Evolutionary conservation across 2,113 vertebrate genomes (phyloP).

Genomic region (Ailuropoda melanoleuca): DNA sequence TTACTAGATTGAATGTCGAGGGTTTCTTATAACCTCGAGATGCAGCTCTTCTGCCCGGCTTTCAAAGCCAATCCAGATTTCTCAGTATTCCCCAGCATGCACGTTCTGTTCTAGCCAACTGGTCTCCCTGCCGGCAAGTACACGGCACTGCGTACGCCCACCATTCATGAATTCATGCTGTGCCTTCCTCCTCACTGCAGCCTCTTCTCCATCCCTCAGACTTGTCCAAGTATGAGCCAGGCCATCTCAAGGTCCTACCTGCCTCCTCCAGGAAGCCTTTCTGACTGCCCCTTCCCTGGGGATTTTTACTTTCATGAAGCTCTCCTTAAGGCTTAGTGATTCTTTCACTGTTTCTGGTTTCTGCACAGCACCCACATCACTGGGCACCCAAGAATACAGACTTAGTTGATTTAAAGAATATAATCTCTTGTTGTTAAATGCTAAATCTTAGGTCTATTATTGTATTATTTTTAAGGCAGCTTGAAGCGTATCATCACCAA

Average conservation of each 20-base stretch:
- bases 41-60: background rate
- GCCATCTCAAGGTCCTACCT: background rate
- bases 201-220: background rate
- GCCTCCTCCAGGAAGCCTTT: background rate
- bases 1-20: background rate
- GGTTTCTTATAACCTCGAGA: background rate
- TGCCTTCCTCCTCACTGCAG: background rate
- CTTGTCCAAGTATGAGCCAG: background rate
- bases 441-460: background rate
- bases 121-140: background rate
- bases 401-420: background rate
- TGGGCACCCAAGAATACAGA: background rate
- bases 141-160: fast-evolving
- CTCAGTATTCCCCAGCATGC: fast-evolving
- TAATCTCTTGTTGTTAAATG: background rate
- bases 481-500: background rate
- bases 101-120: fast-evolving
- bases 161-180: too few relatives aligned
- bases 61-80: background rate
- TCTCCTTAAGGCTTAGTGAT: background rate
- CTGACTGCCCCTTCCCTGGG: background rate
- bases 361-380: background rate
- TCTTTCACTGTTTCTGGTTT: background rate
- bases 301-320: background rate
- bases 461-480: background rate